phyloP scores from a whole-genome alignment of 2,888 invertebrate genomes.

The Laothoe populi region DNA sequence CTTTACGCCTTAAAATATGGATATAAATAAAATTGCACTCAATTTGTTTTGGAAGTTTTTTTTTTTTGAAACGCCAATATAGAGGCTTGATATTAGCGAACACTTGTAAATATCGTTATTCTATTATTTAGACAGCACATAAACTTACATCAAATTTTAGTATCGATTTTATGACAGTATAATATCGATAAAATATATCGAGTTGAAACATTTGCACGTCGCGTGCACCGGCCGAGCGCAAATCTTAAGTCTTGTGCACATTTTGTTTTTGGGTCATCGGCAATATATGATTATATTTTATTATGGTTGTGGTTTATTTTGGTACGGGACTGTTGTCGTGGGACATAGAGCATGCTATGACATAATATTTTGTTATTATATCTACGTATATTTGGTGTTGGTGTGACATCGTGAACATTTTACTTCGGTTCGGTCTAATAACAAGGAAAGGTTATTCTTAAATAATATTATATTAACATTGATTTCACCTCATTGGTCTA shows the following conservation, averaged over 20 bases:
- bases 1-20: too few relatives aligned
- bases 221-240: constrained; percentile 49
- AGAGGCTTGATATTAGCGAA: background rate
- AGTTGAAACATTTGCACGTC: constrained; percentile 16
- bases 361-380: constrained; percentile 45
- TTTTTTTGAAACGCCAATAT: background rate
- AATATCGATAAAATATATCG: constrained; percentile 13
- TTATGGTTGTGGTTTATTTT: constrained; percentile 61
- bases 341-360: constrained; percentile 55
- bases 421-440: constrained; percentile 36
- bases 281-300: constrained; percentile 51
- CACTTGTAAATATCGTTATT: background rate
- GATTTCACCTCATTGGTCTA: too few relatives aligned
- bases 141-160: background rate
- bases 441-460: constrained; percentile 34
- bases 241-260: constrained; percentile 71
- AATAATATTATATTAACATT: constrained; percentile 8
- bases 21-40: background rate
- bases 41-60: background rate
- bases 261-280: constrained; percentile 62
- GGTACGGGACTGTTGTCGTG: constrained; percentile 41
- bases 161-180: too few relatives aligned
- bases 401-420: constrained; percentile 74
- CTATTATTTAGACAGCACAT: background rate
- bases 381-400: constrained; percentile 68